Evolutionary conservation across 2,797 vertebrate species (phyloP).

Genomic region (Rhabdophis nuchalis): DNA sequence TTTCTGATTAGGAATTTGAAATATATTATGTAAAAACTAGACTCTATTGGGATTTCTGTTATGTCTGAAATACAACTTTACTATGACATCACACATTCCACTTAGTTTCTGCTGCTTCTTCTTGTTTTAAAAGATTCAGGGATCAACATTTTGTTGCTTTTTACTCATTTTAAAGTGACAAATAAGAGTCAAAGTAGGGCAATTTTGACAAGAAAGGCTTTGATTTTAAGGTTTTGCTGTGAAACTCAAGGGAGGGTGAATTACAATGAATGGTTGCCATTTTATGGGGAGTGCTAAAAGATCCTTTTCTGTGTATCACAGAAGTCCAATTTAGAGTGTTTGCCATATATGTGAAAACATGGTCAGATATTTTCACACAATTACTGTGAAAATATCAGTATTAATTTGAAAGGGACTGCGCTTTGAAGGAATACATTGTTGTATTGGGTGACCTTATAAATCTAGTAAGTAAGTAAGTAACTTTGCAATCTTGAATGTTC

Average conservation of each 20-base stretch:
- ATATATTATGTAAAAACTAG: not conserved
- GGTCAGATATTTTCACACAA: not conserved
- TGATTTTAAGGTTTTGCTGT: conserved; percentile 40
- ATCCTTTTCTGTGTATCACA: conserved; percentile 27
- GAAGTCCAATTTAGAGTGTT: conserved; percentile 34
- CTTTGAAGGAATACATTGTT: not conserved
- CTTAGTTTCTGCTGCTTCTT: conserved; percentile 46
- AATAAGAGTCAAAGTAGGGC: conserved; percentile 54
- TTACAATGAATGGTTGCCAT: conserved; percentile 48
- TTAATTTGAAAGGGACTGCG: not conserved
- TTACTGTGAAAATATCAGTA: conserved; percentile 18
- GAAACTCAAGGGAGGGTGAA: conserved; percentile 41
- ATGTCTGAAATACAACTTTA: conserved; percentile 28
- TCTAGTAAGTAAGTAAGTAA: not conserved
- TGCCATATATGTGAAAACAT: conserved; percentile 28
- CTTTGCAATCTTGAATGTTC: not conserved
- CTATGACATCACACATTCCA: conserved; percentile 14
- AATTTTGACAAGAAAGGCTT: conserved; percentile 58
- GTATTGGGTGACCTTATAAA: not conserved
- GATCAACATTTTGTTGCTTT: conserved; percentile 64
- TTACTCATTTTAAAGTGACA: conserved; percentile 59
- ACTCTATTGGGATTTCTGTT: conserved; percentile 11
- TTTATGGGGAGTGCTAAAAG: conserved; percentile 49
- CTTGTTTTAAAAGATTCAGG: conserved; percentile 27
- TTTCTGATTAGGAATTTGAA: not conserved